Conservation (phyloP, 2,888 invertebrate species). For the Myathropa florea region DNA sequence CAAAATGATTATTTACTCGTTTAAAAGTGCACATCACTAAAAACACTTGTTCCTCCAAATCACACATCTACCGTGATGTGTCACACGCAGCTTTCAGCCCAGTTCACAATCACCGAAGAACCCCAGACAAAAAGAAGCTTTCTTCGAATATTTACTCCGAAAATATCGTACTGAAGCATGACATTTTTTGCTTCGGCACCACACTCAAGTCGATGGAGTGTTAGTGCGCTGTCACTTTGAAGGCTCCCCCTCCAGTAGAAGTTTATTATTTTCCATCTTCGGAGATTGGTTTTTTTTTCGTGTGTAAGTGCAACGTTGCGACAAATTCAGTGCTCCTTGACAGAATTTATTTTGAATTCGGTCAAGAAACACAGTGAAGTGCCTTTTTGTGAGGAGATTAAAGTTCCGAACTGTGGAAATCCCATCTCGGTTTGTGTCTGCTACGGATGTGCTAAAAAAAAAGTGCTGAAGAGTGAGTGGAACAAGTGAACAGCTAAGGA, state of each 20-base stretch:
- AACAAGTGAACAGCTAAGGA: slow-evolving; percentile 22
- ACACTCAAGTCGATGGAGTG: slow-evolving; percentile 50
- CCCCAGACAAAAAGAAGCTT: slow-evolving; percentile 24
- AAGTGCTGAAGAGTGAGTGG: background rate
- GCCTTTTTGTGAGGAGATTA: background rate
- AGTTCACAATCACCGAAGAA: slow-evolving; percentile 14
- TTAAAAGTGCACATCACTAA: background rate
- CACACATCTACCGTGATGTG: background rate
- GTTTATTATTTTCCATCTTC: slow-evolving; percentile 30
- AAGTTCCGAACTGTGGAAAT: background rate
- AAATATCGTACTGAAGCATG: slow-evolving; percentile 7
- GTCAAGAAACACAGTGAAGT: background rate
- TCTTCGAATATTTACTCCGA: slow-evolving; percentile 27
- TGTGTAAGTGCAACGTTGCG: slow-evolving; percentile 59
- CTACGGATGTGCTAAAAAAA: background rate
- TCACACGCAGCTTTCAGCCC: background rate
- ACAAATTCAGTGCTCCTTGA: background rate
- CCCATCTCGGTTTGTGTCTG: slow-evolving; percentile 1
- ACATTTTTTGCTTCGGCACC: slow-evolving; percentile 26
- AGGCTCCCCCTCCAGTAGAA: slow-evolving; percentile 25
- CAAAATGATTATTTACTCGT: background rate
- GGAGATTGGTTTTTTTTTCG: background rate
- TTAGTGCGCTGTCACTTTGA: slow-evolving; percentile 49
- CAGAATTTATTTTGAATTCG: background rate
- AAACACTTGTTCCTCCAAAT: background rate